Evolutionary conservation across 1,140 invertebrate genomes (phyloP).

Genomic region (Dreissena rostriformis): DNA sequence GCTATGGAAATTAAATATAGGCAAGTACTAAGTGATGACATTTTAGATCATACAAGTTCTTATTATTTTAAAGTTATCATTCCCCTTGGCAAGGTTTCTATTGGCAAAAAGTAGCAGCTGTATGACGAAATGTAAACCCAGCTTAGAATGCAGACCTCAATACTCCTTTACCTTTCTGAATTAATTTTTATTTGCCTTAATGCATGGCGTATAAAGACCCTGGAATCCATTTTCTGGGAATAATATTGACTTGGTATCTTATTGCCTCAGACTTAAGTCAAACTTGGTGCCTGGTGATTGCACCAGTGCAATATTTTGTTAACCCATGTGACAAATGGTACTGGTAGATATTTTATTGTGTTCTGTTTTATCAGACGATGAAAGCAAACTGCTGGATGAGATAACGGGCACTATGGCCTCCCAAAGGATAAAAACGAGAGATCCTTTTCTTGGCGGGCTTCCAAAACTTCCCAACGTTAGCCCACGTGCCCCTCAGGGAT

Average conservation of each 20-base stretch:
- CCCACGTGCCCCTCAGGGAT: conserved; percentile 34
- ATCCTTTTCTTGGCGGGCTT: conserved; percentile 66
- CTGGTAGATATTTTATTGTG: background rate
- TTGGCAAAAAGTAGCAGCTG: no score
- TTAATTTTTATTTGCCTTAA: background rate
- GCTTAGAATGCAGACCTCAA: no score
- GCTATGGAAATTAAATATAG: no score
- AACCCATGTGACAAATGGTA: background rate
- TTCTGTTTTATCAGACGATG: conserved; percentile 67
- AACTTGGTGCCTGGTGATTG: background rate
- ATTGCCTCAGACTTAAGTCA: background rate
- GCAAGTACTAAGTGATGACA: no score
- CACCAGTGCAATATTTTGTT: background rate
- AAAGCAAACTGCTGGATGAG: conserved; percentile 73
- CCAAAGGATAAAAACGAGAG: conserved; percentile 59
- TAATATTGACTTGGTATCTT: background rate
- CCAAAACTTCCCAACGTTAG: conserved; percentile 57
- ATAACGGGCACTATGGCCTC: conserved; percentile 74
- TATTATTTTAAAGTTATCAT: no score
- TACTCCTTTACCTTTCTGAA: no score
- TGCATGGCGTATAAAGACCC: background rate
- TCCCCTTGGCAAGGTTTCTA: no score
- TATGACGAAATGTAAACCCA: no score
- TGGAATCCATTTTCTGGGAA: background rate
- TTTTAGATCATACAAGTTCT: no score